phyloP scores from a whole-genome alignment of 1,140 invertebrate genomes.

The Atta cephalotes region DNA sequence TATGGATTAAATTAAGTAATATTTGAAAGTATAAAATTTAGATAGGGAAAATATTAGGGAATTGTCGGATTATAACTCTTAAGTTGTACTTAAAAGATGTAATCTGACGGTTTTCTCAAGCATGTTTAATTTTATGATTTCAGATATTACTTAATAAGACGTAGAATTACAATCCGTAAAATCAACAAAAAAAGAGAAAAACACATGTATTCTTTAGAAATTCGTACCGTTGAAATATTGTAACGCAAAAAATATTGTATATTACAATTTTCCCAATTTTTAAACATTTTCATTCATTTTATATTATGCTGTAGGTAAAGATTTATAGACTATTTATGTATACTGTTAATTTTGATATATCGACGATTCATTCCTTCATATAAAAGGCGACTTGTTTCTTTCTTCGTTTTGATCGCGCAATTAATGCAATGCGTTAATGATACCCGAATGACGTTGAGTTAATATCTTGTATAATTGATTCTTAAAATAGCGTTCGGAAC shows the following conservation, averaged over 20 bases:
- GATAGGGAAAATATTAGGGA: background rate
- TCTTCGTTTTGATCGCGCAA: background rate
- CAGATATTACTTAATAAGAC: background rate
- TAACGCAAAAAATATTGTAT: background rate
- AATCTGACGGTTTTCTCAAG: background rate
- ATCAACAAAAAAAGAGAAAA: background rate
- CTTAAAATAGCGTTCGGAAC: conserved; percentile 57
- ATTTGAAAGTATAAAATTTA: background rate
- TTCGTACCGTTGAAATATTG: background rate
- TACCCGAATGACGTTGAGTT: conserved; percentile 48
- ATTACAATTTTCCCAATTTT: background rate
- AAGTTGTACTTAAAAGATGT: too few species aligned
- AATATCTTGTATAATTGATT: conserved; percentile 58
- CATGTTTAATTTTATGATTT: background rate
- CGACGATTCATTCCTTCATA: background rate
- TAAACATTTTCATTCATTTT: background rate
- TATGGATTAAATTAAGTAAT: background rate
- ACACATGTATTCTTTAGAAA: background rate
- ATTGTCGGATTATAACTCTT: background rate
- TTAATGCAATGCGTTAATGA: conserved; percentile 55
- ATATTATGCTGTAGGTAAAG: background rate
- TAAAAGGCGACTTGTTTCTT: background rate
- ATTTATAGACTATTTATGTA: conserved; percentile 3
- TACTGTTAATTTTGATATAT: conserved; percentile 13
- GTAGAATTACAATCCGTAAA: background rate